Percentiles rank a stretch among this genome's conserved stretches.
Conservation (phyloP, 2,888 invertebrate species). For the Sminthurides aquaticus region DNA sequence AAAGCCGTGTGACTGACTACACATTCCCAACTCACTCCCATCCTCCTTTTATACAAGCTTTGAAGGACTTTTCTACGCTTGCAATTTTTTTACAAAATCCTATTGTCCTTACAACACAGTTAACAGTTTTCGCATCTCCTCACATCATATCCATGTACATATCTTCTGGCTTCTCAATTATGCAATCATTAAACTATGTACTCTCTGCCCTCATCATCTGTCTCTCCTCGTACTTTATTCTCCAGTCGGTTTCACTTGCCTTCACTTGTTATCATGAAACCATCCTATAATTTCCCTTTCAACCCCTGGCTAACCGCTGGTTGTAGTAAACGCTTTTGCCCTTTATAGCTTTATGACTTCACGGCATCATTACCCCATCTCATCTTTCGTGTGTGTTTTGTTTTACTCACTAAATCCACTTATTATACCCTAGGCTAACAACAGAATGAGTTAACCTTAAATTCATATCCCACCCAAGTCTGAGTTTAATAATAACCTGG, state of each 20-base stretch:
- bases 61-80: background rate
- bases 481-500: too few species aligned
- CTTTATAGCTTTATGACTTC: background rate
- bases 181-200: background rate
- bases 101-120: background rate
- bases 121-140: background rate
- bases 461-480: too few species aligned
- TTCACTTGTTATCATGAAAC: background rate
- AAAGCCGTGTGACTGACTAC: background rate
- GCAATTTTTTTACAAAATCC: background rate
- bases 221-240: background rate
- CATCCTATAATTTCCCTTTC: background rate
- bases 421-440: too few species aligned
- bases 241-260: background rate
- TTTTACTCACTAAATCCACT: too few species aligned
- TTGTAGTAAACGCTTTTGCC: background rate
- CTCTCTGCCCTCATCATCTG: background rate
- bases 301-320: background rate
- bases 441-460: too few species aligned
- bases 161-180: too few species aligned
- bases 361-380: background rate
- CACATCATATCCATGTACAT: background rate
- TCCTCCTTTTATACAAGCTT: background rate
- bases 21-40: background rate
- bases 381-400: too few species aligned